Conservation (phyloP, 2,797 vertebrate genomes). For the Parambassis ranga region DNA sequence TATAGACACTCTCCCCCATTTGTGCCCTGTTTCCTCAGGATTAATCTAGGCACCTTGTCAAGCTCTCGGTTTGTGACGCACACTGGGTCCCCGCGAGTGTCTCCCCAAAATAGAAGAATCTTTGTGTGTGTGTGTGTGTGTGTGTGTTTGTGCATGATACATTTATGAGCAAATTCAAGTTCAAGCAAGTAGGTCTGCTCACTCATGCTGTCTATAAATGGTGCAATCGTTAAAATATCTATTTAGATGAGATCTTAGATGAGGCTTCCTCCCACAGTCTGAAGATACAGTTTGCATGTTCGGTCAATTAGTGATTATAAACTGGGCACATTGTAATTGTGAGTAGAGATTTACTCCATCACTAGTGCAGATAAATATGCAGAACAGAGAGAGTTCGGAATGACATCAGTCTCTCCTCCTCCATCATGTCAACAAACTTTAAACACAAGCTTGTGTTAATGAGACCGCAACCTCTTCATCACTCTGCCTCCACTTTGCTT, state of each 20-base stretch:
- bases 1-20: not conserved
- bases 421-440: constrained; percentile 1
- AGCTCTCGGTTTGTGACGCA: constrained; percentile 43
- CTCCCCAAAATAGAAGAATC: constrained; percentile 37
- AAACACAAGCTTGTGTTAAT: not conserved
- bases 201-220: not conserved
- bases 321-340: too few relatives aligned
- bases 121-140: too few relatives aligned
- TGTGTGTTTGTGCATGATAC: too few relatives aligned
- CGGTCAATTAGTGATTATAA: too few relatives aligned
- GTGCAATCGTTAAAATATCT: too few relatives aligned
- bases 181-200: not conserved
- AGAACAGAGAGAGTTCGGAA: too few relatives aligned
- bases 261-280: too few relatives aligned
- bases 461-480: not conserved
- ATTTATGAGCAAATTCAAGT: not conserved
- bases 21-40: constrained; percentile 31
- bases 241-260: too few relatives aligned
- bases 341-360: too few relatives aligned
- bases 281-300: too few relatives aligned
- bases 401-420: too few relatives aligned
- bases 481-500: not conserved
- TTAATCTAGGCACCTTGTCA: constrained; percentile 39
- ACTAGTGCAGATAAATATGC: too few relatives aligned
- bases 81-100: not conserved